These are phyloP conservation scores for Stictonetta naevosa DNA, from an alignment of 2,113 vertebrate genomes.

Conservation along the genomic window DNA sequence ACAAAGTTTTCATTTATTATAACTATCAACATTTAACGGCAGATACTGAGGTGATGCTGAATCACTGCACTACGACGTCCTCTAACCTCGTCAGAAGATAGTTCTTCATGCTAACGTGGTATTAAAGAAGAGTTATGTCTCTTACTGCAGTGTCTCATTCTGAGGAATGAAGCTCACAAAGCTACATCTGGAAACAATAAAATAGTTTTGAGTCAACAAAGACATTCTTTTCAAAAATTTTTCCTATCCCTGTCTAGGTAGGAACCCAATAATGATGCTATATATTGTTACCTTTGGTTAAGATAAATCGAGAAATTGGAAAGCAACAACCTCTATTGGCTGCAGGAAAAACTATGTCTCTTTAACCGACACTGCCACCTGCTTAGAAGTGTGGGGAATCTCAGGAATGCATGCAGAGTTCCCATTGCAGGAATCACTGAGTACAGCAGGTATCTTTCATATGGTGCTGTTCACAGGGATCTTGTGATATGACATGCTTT, in stretches of 20 bases:
- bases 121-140: background rate
- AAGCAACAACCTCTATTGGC: background rate
- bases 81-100: background rate
- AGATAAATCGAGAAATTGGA: background rate
- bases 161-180: constrained; percentile 1
- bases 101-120: background rate
- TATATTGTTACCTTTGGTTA: background rate
- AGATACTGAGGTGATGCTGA: background rate
- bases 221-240: background rate
- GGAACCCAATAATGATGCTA: background rate
- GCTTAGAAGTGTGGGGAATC: constrained; percentile 62
- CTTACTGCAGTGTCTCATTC: background rate
- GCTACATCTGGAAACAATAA: background rate
- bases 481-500: background rate
- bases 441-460: background rate
- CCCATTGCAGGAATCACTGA: background rate
- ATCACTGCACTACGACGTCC: background rate
- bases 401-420: constrained; percentile 25
- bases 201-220: background rate
- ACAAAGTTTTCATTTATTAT: background rate
- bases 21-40: background rate
- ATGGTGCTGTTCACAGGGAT: background rate
- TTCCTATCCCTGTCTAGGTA: background rate
- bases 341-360: constrained; percentile 37
- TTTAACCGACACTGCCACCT: constrained; percentile 71